These are phyloP conservation scores for Callopanchax toddi DNA, from an alignment of 2,113 vertebrate genomes.

Conservation along the genomic window DNA sequence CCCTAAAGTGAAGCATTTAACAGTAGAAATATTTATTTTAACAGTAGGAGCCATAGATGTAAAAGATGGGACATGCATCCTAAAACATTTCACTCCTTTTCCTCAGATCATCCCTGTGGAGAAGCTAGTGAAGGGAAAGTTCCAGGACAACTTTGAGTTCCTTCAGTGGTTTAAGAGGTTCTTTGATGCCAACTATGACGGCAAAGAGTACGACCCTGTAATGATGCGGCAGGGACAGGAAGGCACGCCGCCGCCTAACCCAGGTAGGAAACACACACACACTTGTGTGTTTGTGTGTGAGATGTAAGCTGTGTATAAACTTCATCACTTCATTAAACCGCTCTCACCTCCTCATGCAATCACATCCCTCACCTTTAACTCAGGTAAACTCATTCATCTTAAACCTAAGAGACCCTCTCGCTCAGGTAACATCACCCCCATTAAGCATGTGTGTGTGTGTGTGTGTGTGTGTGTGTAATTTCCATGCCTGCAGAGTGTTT, in stretches of 20 bases:
- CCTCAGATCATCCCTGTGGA: slow-evolving; percentile 94
- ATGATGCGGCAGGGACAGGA: slow-evolving; percentile 91
- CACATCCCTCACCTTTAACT: slow-evolving; percentile 81
- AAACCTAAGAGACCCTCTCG: slow-evolving; percentile 87
- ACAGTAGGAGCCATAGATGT: too few species aligned
- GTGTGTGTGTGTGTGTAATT: slow-evolving; percentile 13
- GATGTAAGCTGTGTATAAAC: slow-evolving; percentile 11
- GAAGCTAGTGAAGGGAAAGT: slow-evolving; percentile 92
- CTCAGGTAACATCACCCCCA: slow-evolving; percentile 84
- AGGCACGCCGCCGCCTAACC: slow-evolving; percentile 84
- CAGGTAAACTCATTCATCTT: slow-evolving; percentile 90
- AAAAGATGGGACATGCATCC: too few species aligned
- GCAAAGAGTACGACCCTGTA: slow-evolving; percentile 95
- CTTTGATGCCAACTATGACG: slow-evolving; percentile 96
- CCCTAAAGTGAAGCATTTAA: too few species aligned
- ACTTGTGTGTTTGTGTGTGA: neutral
- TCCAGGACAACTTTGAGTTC: slow-evolving; percentile 99
- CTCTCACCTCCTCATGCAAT: slow-evolving; percentile 52
- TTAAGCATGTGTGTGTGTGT: slow-evolving; percentile 20
- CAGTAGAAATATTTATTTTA: too few species aligned
- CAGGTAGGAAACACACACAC: slow-evolving; percentile 77
- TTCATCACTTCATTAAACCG: slow-evolving; percentile 29
- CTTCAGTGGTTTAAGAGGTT: slow-evolving; percentile 99
- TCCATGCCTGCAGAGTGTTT: slow-evolving; percentile 4
- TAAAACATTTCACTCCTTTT: neutral